phyloP scores from a whole-genome alignment of 2,113 vertebrate species.

The Phalacrocorax pelagicus region DNA sequence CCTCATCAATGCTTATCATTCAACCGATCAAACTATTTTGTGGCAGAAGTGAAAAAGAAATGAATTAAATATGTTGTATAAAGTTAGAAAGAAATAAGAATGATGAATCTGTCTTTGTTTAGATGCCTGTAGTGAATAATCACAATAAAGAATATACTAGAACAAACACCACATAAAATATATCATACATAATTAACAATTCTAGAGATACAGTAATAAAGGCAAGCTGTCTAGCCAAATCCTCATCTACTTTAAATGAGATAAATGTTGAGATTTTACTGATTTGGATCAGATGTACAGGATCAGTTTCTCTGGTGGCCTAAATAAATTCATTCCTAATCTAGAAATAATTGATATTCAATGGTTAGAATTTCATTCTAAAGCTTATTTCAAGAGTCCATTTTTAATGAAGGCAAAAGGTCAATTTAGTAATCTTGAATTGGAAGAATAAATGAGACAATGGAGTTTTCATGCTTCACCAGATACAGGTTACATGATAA shows the following conservation, averaged over 20 bases:
- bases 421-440: constrained; percentile 56
- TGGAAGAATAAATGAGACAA: constrained; percentile 28
- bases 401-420: constrained; percentile 52
- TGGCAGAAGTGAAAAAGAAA: not conserved
- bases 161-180: not conserved
- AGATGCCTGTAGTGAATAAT: not conserved
- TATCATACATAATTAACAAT: not conserved
- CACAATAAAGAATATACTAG: not conserved
- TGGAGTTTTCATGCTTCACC: constrained; percentile 29
- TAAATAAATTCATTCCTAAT: constrained; percentile 40
- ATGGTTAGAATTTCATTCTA: constrained; percentile 40
- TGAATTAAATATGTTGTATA: not conserved
- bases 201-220: not conserved
- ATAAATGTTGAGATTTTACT: constrained; percentile 26
- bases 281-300: not conserved
- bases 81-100: not conserved
- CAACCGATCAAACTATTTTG: not conserved
- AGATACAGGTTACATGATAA: not conserved
- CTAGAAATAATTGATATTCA: constrained; percentile 34
- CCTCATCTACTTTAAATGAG: constrained; percentile 1
- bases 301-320: not conserved
- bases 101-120: not conserved
- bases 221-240: not conserved
- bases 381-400: constrained; percentile 45
- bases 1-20: not conserved